phyloP scores from a whole-genome alignment of 2,888 invertebrate species.

The Agriopis aurantiaria region DNA sequence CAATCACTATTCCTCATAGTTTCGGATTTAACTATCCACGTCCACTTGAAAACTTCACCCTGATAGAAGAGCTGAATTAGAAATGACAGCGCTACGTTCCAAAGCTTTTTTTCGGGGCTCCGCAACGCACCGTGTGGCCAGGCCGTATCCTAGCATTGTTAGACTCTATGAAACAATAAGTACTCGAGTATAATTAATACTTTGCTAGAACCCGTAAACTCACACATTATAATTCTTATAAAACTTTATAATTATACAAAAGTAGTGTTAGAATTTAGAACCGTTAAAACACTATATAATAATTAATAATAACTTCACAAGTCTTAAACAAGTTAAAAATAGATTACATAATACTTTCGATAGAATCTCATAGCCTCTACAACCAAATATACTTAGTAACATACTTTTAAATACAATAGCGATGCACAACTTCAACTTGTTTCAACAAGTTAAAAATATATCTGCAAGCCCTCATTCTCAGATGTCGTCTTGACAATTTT shows the following conservation, averaged over 20 bases:
- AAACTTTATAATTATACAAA: conserved; percentile 12
- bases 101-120: neutral
- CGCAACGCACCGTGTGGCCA: neutral
- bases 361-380: conserved; percentile 43
- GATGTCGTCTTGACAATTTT: too few species aligned
- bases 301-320: conserved; percentile 29
- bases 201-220: conserved; percentile 17
- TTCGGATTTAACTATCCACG: too few species aligned
- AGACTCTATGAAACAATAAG: conserved; percentile 1
- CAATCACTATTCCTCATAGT: too few species aligned
- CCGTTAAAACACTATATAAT: conserved; percentile 22
- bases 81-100: too few species aligned
- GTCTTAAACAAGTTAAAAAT: conserved; percentile 36
- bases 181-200: conserved; percentile 5
- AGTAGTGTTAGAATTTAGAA: conserved; percentile 29
- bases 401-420: conserved; percentile 7
- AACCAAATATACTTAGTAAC: conserved; percentile 19
- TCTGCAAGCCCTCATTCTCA: too few species aligned
- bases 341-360: conserved; percentile 38
- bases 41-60: too few species aligned
- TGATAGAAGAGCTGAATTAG: too few species aligned
- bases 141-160: neutral
- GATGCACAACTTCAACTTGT: conserved; percentile 9
- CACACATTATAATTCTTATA: conserved; percentile 10
- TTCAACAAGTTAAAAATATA: too few species aligned